These are phyloP conservation scores for Orius insidiosus DNA, from an alignment of 1,140 invertebrate genomes.

Conservation along the genomic window DNA sequence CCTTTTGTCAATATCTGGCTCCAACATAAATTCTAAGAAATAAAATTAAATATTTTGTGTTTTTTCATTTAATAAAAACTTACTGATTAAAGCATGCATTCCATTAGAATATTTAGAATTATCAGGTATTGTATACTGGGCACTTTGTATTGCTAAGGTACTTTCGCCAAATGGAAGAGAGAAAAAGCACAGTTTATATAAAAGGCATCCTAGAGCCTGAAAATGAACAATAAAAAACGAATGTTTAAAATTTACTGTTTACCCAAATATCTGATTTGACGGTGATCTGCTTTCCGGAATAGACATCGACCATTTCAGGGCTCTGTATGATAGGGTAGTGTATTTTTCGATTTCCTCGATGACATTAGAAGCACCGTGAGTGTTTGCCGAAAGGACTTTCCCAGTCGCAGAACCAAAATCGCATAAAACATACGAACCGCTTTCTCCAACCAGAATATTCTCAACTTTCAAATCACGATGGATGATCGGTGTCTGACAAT, in stretches of 20 bases:
- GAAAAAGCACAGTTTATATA: slow-evolving; percentile 88
- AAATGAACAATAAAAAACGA: slow-evolving; percentile 20
- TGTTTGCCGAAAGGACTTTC: slow-evolving; percentile 53
- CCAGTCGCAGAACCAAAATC: slow-evolving; percentile 82
- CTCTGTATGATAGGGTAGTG: slow-evolving; percentile 81
- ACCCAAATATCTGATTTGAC: slow-evolving; percentile 88
- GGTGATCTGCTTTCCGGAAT: slow-evolving; percentile 71
- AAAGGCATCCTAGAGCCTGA: slow-evolving; percentile 74
- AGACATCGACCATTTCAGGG: slow-evolving; percentile 96
- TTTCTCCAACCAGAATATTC: slow-evolving; percentile 68
- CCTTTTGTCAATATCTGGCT: slow-evolving; percentile 59
- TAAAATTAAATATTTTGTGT: no score
- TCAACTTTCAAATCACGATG: slow-evolving; percentile 91
- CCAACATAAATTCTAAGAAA: slow-evolving; percentile 62
- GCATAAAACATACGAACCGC: slow-evolving; percentile 65
- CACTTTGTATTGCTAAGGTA: slow-evolving; percentile 81
- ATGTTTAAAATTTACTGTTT: slow-evolving; percentile 19
- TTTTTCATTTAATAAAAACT: no score
- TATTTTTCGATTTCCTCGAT: slow-evolving; percentile 91
- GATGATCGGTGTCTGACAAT: slow-evolving; percentile 87
- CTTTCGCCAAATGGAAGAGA: slow-evolving; percentile 86
- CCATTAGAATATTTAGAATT: slow-evolving; percentile 53
- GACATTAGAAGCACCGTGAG: slow-evolving; percentile 44
- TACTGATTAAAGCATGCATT: slow-evolving; percentile 36
- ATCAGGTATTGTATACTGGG: slow-evolving; percentile 75